phyloP scores from a whole-genome alignment of 2,113 vertebrate species.

The Chaenogobius annularis region DNA sequence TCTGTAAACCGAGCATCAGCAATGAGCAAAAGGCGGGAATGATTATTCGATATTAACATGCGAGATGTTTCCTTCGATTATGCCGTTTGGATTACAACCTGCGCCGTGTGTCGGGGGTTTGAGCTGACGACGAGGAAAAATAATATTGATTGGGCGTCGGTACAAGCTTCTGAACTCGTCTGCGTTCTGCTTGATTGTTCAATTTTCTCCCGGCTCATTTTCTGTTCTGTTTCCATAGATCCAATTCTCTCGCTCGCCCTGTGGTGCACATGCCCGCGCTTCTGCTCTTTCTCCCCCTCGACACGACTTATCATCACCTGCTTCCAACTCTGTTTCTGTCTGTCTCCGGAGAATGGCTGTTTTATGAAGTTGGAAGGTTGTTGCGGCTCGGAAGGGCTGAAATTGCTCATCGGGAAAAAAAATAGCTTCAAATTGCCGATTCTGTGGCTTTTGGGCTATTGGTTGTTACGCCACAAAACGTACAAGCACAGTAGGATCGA shows the following conservation, averaged over 20 bases:
- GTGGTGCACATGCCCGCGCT: conserved; percentile 27
- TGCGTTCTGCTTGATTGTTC: conserved; percentile 64
- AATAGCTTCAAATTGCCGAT: conserved; percentile 45
- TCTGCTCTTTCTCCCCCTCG: conserved; percentile 4
- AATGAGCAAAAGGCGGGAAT: conserved; percentile 38
- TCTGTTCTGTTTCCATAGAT: conserved; percentile 52
- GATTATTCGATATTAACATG: conserved; percentile 77
- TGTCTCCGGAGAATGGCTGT: conserved; percentile 46
- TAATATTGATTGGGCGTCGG: conserved; percentile 67
- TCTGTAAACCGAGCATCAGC: conserved; percentile 60
- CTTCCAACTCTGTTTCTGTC: conserved; percentile 20
- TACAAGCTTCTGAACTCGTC: conserved; percentile 61
- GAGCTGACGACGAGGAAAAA: conserved; percentile 47
- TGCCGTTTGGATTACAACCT: conserved; percentile 37
- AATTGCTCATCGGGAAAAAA: conserved; percentile 46
- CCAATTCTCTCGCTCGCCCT: conserved; percentile 11
- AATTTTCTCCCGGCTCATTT: conserved; percentile 62
- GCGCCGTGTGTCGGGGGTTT: conserved; percentile 25
- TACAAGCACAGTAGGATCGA: neutral
- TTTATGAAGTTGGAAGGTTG: conserved; percentile 62
- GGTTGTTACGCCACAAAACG: conserved; percentile 1
- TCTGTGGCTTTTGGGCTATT: conserved; percentile 24
- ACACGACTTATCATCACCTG: conserved; percentile 23
- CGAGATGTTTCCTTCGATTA: conserved; percentile 71
- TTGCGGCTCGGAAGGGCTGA: conserved; percentile 44